Percentiles rank a stretch among this genome's conserved stretches.
Conservation (phyloP, 1,140 invertebrate species). For the Aphaenogaster floridana region DNA sequence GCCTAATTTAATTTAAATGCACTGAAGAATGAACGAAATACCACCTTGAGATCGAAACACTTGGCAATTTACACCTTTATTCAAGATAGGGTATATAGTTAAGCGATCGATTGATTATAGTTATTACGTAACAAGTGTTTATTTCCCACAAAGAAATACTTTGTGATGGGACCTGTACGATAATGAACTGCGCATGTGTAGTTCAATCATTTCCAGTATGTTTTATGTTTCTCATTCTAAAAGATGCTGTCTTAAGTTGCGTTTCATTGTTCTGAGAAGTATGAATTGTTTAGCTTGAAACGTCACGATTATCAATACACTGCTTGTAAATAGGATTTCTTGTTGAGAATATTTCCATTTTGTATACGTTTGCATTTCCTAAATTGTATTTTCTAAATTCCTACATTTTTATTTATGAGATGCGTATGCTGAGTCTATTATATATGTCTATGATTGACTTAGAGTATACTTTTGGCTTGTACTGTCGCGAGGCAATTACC, state of each 20-base stretch:
- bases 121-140: not conserved
- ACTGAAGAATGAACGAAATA: not conserved
- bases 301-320: not conserved
- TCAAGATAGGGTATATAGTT: not conserved
- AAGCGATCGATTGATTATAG: not conserved
- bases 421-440: too few species aligned
- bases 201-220: not conserved
- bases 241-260: not conserved
- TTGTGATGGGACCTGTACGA: not conserved
- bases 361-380: not conserved
- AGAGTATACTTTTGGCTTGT: too few species aligned
- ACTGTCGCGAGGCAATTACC: too few species aligned
- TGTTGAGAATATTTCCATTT: not conserved
- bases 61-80: not conserved
- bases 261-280: not conserved
- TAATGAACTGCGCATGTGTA: not conserved
- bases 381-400: too few species aligned
- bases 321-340: too few species aligned
- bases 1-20: not conserved
- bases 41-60: not conserved
- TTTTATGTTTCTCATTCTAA: not conserved
- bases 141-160: not conserved
- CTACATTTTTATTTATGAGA: too few species aligned
- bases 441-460: too few species aligned
- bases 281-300: not conserved